A percentile compares a stretch with the other conserved stretches of the same genome.
Conservation (phyloP, 1,140 invertebrate species). For the Drosophila tani region DNA sequence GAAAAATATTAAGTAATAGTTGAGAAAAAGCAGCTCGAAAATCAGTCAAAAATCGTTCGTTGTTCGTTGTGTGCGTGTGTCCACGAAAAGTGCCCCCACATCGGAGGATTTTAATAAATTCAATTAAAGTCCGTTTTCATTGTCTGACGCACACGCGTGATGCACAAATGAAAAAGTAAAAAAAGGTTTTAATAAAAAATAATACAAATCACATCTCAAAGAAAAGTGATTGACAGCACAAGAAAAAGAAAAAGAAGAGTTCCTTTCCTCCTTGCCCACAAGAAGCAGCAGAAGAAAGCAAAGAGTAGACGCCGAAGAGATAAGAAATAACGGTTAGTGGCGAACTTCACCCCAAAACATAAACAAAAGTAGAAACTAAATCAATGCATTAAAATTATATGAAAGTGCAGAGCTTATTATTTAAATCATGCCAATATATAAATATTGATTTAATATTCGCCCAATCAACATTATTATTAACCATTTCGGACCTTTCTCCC, state of each 20-base stretch:
- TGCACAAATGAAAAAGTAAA: constrained; percentile 65
- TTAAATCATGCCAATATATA: background rate
- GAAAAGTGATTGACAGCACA: constrained; percentile 51
- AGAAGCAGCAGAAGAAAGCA: constrained; percentile 22
- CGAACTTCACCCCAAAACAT: constrained; percentile 21
- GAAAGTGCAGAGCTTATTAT: background rate
- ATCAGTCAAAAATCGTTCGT: constrained; percentile 30
- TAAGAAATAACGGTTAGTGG: constrained; percentile 65
- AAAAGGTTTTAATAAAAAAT: constrained; percentile 13
- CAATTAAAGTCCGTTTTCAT: constrained; percentile 51
- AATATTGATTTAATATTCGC: background rate
- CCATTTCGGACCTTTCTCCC: background rate
- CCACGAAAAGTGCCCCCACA: constrained; percentile 29
- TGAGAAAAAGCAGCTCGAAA: constrained; percentile 27
- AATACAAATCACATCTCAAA: constrained; percentile 42
- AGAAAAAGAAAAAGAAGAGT: constrained; percentile 57
- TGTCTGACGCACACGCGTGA: constrained; percentile 73
- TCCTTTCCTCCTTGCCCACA: constrained; percentile 55
- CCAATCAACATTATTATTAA: background rate
- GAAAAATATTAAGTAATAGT: constrained; percentile 34
- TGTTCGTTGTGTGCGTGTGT: constrained; percentile 28
- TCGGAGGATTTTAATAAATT: constrained; percentile 46
- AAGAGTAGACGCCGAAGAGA: constrained; percentile 20
- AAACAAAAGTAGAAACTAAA: constrained; percentile 31
- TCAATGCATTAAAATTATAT: background rate